phyloP scores from a whole-genome alignment of 2,888 invertebrate species.

The Chloromyia formosa region DNA sequence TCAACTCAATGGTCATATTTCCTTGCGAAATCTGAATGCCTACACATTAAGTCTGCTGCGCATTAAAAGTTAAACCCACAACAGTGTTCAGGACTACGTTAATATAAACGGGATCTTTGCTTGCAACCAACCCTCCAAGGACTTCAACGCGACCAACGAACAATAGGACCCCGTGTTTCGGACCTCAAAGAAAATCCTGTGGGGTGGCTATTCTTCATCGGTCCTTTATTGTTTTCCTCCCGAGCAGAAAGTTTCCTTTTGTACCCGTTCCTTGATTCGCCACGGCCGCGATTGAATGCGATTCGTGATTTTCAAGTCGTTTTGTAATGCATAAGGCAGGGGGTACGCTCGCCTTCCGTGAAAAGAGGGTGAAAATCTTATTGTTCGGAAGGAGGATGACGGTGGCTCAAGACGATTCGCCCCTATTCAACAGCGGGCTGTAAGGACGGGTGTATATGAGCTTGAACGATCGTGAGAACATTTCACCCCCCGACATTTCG shows the following conservation, averaged over 20 bases:
- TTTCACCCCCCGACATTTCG: constrained; percentile 48
- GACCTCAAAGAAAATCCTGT: constrained; percentile 42
- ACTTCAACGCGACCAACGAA: constrained; percentile 31
- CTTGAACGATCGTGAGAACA: constrained; percentile 45
- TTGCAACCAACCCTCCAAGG: constrained; percentile 36
- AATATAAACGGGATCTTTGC: background rate
- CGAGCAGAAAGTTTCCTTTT: constrained; percentile 48
- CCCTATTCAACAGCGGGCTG: too few relatives aligned
- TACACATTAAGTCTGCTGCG: constrained; percentile 46
- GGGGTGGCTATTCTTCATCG: constrained; percentile 46
- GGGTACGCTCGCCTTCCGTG: constrained; percentile 34
- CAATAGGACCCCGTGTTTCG: constrained; percentile 11
- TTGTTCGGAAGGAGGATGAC: constrained; percentile 21
- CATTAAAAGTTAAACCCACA: constrained; percentile 45
- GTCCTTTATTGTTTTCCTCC: constrained; percentile 44
- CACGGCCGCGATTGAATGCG: constrained; percentile 29
- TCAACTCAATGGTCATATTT: constrained; percentile 1
- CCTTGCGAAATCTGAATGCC: constrained; percentile 28
- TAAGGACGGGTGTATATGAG: constrained; percentile 15
- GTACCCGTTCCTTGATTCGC: background rate
- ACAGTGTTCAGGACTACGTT: constrained; percentile 20
- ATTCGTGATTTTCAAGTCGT: constrained; percentile 28
- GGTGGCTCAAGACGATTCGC: constrained; percentile 25
- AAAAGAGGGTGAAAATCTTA: constrained; percentile 45
- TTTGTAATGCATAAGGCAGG: constrained; percentile 36